phyloP scores from a whole-genome alignment of 2,888 invertebrate genomes.

The Formica aserva region DNA sequence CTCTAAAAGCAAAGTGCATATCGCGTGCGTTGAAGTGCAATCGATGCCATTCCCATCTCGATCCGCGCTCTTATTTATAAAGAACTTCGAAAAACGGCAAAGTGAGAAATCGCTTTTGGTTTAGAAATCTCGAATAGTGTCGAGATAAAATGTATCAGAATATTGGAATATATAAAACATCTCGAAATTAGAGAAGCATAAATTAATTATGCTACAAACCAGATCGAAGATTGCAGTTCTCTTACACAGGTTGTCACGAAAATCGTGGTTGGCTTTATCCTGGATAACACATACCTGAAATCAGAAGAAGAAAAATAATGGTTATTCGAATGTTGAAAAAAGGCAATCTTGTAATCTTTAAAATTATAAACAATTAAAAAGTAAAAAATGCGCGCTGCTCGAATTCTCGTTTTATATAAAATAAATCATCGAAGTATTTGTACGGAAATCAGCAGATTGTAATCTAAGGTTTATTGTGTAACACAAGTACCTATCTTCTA shows the following conservation, averaged over 20 bases:
- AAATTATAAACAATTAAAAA: not conserved
- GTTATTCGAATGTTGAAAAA: not conserved
- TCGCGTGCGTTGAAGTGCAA: constrained; percentile 28
- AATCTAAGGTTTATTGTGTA: not conserved
- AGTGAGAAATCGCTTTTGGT: not conserved
- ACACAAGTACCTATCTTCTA: not conserved
- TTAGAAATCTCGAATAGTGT: not conserved
- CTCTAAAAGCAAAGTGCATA: constrained; percentile 37
- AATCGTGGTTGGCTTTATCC: not conserved
- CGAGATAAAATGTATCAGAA: not conserved
- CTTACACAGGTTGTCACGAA: not conserved
- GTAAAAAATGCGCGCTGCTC: not conserved
- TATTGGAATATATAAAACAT: not conserved
- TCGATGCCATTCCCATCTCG: not conserved
- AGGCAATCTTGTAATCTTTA: not conserved
- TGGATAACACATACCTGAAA: constrained; percentile 25
- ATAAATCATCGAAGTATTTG: not conserved
- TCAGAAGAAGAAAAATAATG: not conserved
- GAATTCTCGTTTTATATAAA: not conserved
- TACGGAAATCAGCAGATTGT: not conserved
- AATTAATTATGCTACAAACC: constrained; percentile 1
- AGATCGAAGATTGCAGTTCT: not conserved
- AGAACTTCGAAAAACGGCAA: constrained; percentile 3
- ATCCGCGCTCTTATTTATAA: not conserved
- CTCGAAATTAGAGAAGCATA: not conserved